Percentiles rank a stretch among this genome's conserved stretches.
Evolutionary conservation across 2,888 invertebrate genomes (phyloP).

Genomic region (Cinara cedri): DNA sequence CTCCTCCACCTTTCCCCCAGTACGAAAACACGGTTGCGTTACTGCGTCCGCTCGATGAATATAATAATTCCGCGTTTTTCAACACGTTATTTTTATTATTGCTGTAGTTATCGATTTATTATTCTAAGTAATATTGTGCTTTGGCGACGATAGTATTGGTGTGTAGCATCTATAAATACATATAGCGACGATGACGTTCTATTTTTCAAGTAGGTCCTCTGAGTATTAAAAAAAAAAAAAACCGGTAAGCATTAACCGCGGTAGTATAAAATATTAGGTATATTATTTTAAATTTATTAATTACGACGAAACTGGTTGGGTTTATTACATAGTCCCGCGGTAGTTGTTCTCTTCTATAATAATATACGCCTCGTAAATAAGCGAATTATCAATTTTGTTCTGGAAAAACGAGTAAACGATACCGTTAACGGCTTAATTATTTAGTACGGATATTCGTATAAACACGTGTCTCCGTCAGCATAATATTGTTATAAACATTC

Average conservation of each 20-base stretch:
- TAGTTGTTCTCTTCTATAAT: too few relatives aligned
- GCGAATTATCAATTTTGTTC: slow-evolving; percentile 30
- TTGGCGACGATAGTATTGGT: too few relatives aligned
- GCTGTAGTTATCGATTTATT: too few relatives aligned
- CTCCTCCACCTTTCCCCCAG: too few relatives aligned
- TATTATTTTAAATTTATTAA: slow-evolving; percentile 35
- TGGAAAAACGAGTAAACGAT: slow-evolving; percentile 33
- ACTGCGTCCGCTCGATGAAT: too few relatives aligned
- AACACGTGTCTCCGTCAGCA: too few relatives aligned
- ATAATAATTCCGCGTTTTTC: too few relatives aligned
- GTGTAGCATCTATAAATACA: too few relatives aligned
- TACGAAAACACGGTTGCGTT: too few relatives aligned
- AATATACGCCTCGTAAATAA: background rate
- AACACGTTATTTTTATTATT: too few relatives aligned
- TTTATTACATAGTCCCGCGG: slow-evolving; percentile 32
- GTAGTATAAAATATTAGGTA: slow-evolving; percentile 1
- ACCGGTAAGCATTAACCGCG: slow-evolving; percentile 5
- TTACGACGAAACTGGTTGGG: slow-evolving; percentile 49
- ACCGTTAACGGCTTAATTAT: slow-evolving; percentile 50
- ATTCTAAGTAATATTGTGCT: too few relatives aligned
- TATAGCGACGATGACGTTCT: slow-evolving; percentile 19
- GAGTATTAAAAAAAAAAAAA: slow-evolving; percentile 28
- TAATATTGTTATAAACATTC: too few relatives aligned
- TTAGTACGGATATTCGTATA: slow-evolving; percentile 35
- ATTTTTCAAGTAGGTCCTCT: slow-evolving; percentile 44